Percentiles rank a stretch among this genome's conserved stretches.
These are phyloP conservation scores for Glareola pratincola DNA, from an alignment of 2,113 vertebrate genomes.

Conservation along the genomic window DNA sequence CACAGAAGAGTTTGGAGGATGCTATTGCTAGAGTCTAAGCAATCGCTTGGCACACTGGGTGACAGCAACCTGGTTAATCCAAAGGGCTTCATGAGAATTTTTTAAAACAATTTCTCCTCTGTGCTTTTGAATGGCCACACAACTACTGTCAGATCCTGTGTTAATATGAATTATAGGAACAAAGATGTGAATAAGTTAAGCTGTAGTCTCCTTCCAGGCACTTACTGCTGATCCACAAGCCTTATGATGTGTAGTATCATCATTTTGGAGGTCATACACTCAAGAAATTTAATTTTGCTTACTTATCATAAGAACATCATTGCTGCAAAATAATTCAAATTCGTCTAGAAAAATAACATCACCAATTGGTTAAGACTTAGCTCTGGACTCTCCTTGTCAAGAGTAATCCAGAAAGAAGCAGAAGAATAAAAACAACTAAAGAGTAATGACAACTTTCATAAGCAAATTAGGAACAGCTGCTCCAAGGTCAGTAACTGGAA, in stretches of 20 bases:
- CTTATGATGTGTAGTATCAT: background rate
- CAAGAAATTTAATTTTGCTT: slow-evolving; percentile 20
- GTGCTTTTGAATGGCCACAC: background rate
- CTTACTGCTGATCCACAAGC: slow-evolving; percentile 5
- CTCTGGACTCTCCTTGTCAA: background rate
- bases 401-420: background rate
- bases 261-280: background rate
- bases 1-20: background rate
- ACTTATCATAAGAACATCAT: background rate
- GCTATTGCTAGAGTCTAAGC: background rate
- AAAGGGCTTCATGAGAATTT: background rate
- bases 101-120: background rate
- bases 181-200: background rate
- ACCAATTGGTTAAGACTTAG: background rate
- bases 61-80: background rate
- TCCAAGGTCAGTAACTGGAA: slow-evolving; percentile 49
- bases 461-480: slow-evolving; percentile 42
- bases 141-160: background rate
- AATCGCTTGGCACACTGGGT: background rate
- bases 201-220: background rate
- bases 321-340: background rate
- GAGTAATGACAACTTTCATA: slow-evolving; percentile 32
- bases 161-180: background rate
- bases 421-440: slow-evolving; percentile 9
- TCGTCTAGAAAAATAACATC: background rate